These are phyloP conservation scores for Spilarctia lutea DNA, from an alignment of 2,888 invertebrate genomes.

Conservation along the genomic window DNA sequence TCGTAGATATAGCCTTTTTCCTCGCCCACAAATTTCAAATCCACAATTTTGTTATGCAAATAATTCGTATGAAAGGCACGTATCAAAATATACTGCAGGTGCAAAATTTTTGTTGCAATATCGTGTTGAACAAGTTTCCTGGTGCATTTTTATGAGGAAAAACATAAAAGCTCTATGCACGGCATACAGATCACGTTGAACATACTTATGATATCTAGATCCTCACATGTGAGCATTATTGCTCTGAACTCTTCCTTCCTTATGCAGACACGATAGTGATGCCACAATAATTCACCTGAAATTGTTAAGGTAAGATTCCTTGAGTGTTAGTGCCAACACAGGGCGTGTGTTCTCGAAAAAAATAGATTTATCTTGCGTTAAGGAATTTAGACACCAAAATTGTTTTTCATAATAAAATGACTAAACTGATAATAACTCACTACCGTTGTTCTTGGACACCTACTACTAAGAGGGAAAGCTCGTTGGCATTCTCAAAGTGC, in stretches of 20 bases:
- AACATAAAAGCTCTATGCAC: slow-evolving; percentile 24
- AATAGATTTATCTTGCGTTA: not conserved
- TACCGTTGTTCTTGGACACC: too few relatives aligned
- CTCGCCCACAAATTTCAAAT: not conserved
- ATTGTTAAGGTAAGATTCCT: too few relatives aligned
- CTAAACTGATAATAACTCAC: too few relatives aligned
- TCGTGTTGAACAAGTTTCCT: slow-evolving; percentile 25
- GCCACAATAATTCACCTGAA: not conserved
- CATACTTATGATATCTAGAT: not conserved
- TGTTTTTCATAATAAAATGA: not conserved
- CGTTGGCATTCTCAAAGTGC: too few relatives aligned
- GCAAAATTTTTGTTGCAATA: slow-evolving; percentile 22
- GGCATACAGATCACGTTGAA: slow-evolving; percentile 14
- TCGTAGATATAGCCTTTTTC: not conserved
- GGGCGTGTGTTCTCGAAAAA: not conserved
- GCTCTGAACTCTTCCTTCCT: not conserved
- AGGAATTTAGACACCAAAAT: not conserved
- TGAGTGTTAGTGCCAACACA: too few relatives aligned
- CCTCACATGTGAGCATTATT: not conserved
- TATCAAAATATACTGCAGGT: slow-evolving; percentile 20
- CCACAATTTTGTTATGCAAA: slow-evolving; percentile 9
- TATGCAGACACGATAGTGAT: not conserved
- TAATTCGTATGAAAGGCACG: slow-evolving; percentile 15
- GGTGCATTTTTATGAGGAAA: slow-evolving; percentile 38
- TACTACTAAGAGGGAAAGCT: too few relatives aligned